Evolutionary conservation across 2,113 vertebrate genomes (phyloP).

Genomic region (Crotalus horridus): DNA sequence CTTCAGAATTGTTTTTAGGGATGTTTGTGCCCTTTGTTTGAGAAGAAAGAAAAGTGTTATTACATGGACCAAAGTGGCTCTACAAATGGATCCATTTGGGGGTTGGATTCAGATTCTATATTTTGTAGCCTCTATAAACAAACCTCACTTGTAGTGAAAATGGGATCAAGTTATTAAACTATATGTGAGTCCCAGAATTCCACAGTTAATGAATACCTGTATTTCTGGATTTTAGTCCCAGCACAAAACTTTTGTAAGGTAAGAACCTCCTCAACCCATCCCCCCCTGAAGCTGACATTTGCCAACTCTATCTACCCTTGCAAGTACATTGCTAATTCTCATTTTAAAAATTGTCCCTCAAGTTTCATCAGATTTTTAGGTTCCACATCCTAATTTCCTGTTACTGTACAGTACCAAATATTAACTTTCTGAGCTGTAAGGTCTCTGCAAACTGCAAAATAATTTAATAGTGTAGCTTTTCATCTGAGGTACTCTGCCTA

Average conservation of each 20-base stretch:
- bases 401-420: too few relatives aligned
- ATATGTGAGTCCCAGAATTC: background rate
- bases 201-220: background rate
- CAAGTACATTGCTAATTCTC: background rate
- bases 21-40: slow-evolving; percentile 25
- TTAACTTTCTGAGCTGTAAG: too few relatives aligned
- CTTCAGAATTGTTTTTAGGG: slow-evolving; percentile 43
- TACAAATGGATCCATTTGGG: background rate
- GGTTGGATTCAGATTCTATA: background rate
- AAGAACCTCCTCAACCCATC: background rate
- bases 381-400: background rate
- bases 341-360: background rate
- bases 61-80: background rate
- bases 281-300: background rate
- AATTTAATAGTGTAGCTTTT: background rate
- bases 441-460: background rate
- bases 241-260: background rate
- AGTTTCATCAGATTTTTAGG: background rate
- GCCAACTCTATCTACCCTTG: background rate
- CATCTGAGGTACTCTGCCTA: background rate
- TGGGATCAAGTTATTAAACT: background rate
- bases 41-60: slow-evolving; percentile 48
- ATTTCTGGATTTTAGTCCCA: background rate
- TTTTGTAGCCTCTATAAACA: background rate
- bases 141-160: background rate